Evolutionary conservation across 2,113 vertebrate species (phyloP).

Genomic region (Dasyurus viverrinus): DNA sequence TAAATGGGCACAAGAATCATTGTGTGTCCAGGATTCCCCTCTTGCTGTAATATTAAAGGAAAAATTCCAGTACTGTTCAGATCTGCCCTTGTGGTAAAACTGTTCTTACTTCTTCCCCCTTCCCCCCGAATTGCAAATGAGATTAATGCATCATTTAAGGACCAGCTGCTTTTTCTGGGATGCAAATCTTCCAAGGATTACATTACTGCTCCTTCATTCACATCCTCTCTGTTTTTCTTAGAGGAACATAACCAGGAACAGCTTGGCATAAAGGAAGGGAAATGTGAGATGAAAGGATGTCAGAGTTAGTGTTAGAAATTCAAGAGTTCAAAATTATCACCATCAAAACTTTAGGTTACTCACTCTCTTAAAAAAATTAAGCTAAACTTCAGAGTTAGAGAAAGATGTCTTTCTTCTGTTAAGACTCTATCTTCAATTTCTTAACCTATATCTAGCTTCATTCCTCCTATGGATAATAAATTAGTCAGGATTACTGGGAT

Average conservation of each 20-base stretch:
- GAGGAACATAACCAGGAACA: slow-evolving; percentile 18
- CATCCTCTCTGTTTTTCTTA: slow-evolving; percentile 49
- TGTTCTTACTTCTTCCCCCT: slow-evolving; percentile 13
- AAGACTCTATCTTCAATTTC: not conserved
- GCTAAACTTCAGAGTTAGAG: no score
- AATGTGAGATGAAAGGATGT: not conserved
- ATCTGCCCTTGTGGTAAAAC: not conserved
- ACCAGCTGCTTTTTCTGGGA: slow-evolving; percentile 72
- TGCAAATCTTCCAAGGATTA: slow-evolving; percentile 72
- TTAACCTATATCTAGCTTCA: not conserved
- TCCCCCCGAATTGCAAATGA: slow-evolving; percentile 22
- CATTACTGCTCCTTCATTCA: slow-evolving; percentile 64
- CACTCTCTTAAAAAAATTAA: no score
- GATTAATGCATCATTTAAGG: slow-evolving; percentile 2
- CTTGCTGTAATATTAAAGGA: not conserved
- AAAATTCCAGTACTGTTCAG: not conserved
- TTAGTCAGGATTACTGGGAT: not conserved
- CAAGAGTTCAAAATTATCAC: no score
- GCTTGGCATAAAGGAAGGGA: not conserved
- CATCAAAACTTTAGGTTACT: no score
- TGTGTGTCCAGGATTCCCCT: not conserved
- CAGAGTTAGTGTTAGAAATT: not conserved
- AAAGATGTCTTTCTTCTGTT: not conserved
- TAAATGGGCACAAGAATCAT: slow-evolving; percentile 18
- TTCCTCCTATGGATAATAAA: not conserved